Conservation (phyloP, 2,888 invertebrate genomes). For the Rosalia funebris region DNA sequence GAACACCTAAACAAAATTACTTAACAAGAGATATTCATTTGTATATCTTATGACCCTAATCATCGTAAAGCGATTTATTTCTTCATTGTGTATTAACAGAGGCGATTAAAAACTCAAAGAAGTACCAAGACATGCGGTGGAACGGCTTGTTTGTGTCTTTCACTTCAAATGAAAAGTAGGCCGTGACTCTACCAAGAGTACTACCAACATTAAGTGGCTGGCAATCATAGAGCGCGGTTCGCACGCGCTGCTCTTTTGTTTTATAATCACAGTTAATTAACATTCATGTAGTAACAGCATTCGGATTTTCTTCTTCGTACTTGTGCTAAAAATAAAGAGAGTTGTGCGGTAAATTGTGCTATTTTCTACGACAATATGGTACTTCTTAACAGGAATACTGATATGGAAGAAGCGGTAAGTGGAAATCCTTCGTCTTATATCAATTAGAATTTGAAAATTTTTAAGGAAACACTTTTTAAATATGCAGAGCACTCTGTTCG, state of each 20-base stretch:
- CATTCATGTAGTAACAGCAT: conserved; percentile 17
- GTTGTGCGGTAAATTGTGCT: conserved; percentile 11
- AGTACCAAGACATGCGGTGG: conserved; percentile 22
- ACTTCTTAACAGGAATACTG: conserved; percentile 51
- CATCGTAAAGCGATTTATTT: conserved; percentile 4
- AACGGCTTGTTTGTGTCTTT: conserved; percentile 52
- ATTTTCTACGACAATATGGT: conserved; percentile 50
- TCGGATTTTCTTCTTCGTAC: conserved; percentile 5
- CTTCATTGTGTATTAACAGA: neutral
- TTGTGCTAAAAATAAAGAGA: conserved; percentile 14
- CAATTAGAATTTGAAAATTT: no score
- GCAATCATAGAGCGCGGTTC: conserved; percentile 55
- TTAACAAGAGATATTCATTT: no score
- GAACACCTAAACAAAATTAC: no score
- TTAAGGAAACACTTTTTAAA: no score
- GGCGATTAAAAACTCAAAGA: conserved; percentile 10
- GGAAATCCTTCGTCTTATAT: no score
- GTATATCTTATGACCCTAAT: neutral
- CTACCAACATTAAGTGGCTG: conserved; percentile 57
- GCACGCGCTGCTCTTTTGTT: conserved; percentile 39
- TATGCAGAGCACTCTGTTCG: no score
- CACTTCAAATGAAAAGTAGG: conserved; percentile 59
- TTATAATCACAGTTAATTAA: neutral
- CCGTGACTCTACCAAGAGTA: conserved; percentile 54
- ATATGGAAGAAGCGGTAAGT: conserved; percentile 57